Evolutionary conservation across 2,113 vertebrate genomes (phyloP), one percentile per base, ranked within the genome.

Genomic region (Paramisgurnus dabryanus): DNA sequence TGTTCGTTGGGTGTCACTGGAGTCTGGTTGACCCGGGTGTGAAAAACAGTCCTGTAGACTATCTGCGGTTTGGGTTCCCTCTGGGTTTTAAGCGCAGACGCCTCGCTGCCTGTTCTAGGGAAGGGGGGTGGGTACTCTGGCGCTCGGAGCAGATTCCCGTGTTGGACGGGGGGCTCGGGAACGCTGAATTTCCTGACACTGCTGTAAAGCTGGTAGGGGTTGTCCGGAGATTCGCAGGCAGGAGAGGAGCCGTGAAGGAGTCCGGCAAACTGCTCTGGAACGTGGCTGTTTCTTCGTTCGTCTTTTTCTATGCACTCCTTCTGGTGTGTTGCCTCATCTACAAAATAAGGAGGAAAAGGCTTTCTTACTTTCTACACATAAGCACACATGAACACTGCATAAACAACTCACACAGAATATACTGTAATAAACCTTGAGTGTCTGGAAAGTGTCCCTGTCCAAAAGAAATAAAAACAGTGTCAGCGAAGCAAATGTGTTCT

Each of bases 171-270:
- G 47, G 86, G 84, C 7, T 93, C 91, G 11, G 87, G 71, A 3
- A 87, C 73, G 41, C 86, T 63, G 66, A 89, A 86, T 68, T 90
- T 92, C 39, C 82, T 91, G 70, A 86, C 82, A 90, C 94, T 95
- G 84, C 89, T 88, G 86, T 98, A 98, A 7, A 98, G 93, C 81
- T 97, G 95, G 85, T 95, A 94, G 8, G 96, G 96, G 34, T 96
- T 97, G 68, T 97, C 95, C 0, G 96, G 97, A 17, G 93, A 95
- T 86, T 98, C 96, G 82, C 94, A 98, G 0, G 94, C 94, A 39
- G 97, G 97, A 50, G 97, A 99, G 0, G 96, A 99, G 63, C 97
- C 97, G 86, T 99, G 97, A 57, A 99, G 95, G 7, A 99, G 94
- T 83, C 97, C 97, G 27, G 95, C 96, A 84, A 99, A 99, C 87